Evolutionary conservation across 1,140 invertebrate species (phyloP), one percentile per base, ranked within the genome.

Genomic region (Heliothis subflexa): DNA sequence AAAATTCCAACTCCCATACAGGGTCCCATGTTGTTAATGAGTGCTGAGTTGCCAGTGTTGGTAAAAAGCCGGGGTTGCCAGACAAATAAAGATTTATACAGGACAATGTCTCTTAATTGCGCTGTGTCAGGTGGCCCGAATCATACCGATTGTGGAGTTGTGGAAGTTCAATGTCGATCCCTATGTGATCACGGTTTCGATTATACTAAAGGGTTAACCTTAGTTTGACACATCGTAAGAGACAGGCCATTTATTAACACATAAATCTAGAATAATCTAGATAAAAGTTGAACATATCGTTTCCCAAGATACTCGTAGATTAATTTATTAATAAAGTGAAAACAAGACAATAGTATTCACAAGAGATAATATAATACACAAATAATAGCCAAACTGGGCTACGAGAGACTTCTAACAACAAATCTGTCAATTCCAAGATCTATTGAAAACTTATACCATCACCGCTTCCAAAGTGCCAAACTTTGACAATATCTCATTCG

Each of bases 51-150:
- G 83, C 79, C 76, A 78, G 72, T 66, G 70, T 81, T 68, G 57
- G 61, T 70, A 79, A 81, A 80, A 78, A 70, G 68, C 80, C 50
- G 78, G 73, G 77, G 71, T 76, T 72, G 71, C 78, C 76, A 40
- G 74, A 82, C 83, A 83, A 83, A 83, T 83, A 85, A 79, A 83
- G 83, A 85, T 85, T 84, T 84, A 82, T 84, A 78, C 68, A 64
- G 79, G 79, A 86, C 85, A 88, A 88, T 88, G 84, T 81, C 54
- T 68, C 78, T 85, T 88, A 85, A 88, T 88, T 88, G 82, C 75
- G 59, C 73, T 33, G 73, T 54, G 59, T 75, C 73, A 75, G 73
- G 47, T 75, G 73, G 21, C 47, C 45, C 59, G 59, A 75, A 75
- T 62, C 57, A 75, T 75, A 64, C 10, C 47, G 59, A 75, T 75